phyloP scores from a whole-genome alignment of 2,113 vertebrate species.

The Rattus norvegicus region GRCr8 NC_086025.1:121102001-121102500 shows the following conservation, averaged over 20 bases:
- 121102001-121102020: no score
- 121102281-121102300: neutral
- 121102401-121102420: neutral
- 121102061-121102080: neutral
- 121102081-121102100: no score
- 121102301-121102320: neutral
- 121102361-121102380: neutral
- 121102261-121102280: neutral
- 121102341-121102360: neutral
- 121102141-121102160: neutral
- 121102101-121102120: neutral
- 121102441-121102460: no score
- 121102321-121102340: neutral
- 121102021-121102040: no score
- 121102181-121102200: neutral
- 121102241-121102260: neutral
- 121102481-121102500: neutral
- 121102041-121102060: neutral
- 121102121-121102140: no score
- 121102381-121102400: neutral
- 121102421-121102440: neutral
- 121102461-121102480: neutral
- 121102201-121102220: neutral
- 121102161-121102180: neutral
- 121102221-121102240: neutral